Conservation (phyloP, 2,113 vertebrate species). For the Microtus pennsylvanicus region DNA sequence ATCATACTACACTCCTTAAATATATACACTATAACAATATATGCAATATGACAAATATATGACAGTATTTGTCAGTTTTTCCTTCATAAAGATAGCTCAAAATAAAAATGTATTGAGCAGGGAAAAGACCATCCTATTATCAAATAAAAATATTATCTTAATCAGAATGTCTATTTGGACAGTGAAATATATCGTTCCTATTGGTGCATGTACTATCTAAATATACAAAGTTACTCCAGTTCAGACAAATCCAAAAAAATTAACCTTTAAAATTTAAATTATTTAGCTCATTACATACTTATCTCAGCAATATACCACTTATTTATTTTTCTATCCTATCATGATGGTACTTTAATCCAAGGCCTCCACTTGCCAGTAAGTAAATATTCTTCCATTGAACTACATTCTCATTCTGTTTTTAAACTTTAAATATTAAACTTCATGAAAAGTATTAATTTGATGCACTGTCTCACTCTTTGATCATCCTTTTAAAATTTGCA, state of each 20-base stretch:
- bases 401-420: background rate
- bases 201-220: background rate
- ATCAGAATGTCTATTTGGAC: background rate
- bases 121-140: background rate
- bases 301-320: background rate
- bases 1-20: background rate
- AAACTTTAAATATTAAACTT: constrained; percentile 27
- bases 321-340: background rate
- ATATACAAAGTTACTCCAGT: constrained; percentile 10
- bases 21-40: background rate
- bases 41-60: no score
- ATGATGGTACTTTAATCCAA: background rate
- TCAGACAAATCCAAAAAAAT: constrained; percentile 2
- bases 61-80: background rate
- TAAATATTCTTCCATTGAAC: background rate
- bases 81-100: background rate
- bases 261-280: constrained; percentile 14
- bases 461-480: background rate
- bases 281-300: background rate
- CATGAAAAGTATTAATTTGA: background rate
- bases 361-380: background rate
- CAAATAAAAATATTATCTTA: constrained; percentile 1
- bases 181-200: background rate
- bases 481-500: constrained; percentile 20
- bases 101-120: background rate